Percentiles rank a stretch among this genome's conserved stretches.
These are phyloP conservation scores for Cynodonichthys magdalenae DNA, from an alignment of 2,797 vertebrate genomes.

Conservation along the genomic window DNA sequence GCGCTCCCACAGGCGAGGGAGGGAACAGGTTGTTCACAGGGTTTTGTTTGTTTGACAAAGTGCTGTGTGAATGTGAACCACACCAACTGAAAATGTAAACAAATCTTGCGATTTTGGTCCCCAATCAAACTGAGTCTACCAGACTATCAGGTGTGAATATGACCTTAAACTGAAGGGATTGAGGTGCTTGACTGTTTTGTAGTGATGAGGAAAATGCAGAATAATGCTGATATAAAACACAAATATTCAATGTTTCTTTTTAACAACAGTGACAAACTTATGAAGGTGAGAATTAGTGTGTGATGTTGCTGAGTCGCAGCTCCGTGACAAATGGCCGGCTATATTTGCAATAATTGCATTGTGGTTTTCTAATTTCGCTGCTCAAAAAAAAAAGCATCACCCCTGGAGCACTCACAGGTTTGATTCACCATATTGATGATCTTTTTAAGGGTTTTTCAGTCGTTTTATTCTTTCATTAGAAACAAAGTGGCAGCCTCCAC, in stretches of 20 bases:
- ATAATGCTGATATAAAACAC: constrained; percentile 5
- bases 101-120: too few species aligned
- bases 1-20: too few species aligned
- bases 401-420: constrained; percentile 10
- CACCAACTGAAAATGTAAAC: too few species aligned
- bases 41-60: too few species aligned
- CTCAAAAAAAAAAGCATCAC: constrained; percentile 11
- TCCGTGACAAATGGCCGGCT: constrained; percentile 28
- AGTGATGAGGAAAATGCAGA: not conserved
- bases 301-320: constrained; percentile 15
- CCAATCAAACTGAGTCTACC: too few species aligned
- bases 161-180: too few species aligned
- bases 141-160: too few species aligned
- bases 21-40: too few species aligned
- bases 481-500: constrained; percentile 29
- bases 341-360: constrained; percentile 12
- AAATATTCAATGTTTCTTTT: not conserved
- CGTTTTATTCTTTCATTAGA: constrained; percentile 24
- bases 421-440: constrained; percentile 27
- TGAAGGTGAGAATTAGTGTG: not conserved
- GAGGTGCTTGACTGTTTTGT: too few species aligned
- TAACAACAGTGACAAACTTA: constrained; percentile 2
- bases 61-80: too few species aligned
- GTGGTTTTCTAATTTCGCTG: constrained; percentile 12
- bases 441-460: constrained; percentile 39